phyloP scores from a whole-genome alignment of 1,140 invertebrate species.

The Hyposmocoma kahamanoa region DNA sequence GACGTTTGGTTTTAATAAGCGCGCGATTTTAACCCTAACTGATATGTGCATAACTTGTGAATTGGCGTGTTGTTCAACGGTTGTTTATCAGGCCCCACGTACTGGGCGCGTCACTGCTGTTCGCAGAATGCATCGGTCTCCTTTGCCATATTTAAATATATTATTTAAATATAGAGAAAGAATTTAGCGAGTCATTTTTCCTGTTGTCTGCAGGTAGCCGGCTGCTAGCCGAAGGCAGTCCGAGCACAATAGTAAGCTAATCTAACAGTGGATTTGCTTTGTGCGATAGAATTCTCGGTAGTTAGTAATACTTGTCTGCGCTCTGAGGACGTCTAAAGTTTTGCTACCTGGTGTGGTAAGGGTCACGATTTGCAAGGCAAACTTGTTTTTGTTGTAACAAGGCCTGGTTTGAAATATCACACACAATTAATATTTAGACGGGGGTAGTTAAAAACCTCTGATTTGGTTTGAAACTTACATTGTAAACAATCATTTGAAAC shows the following conservation, averaged over 20 bases:
- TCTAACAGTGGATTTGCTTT: background rate
- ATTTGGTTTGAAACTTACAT: too few species aligned
- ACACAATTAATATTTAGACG: too few species aligned
- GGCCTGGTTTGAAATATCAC: too few species aligned
- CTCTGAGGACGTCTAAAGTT: too few species aligned
- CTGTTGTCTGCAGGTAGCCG: slow-evolving; percentile 9
- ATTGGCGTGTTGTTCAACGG: slow-evolving; percentile 24
- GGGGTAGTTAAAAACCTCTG: too few species aligned
- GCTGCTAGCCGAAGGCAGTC: background rate
- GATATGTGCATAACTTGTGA: slow-evolving; percentile 20
- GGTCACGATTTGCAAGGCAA: too few species aligned
- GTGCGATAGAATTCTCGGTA: background rate
- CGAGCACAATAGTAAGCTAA: background rate
- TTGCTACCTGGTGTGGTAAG: too few species aligned
- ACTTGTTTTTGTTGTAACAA: too few species aligned
- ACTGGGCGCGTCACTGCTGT: slow-evolving; percentile 57
- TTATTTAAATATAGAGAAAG: slow-evolving; percentile 28
- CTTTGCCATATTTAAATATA: slow-evolving; percentile 59
- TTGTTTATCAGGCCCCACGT: slow-evolving; percentile 34
- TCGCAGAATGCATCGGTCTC: slow-evolving; percentile 63
- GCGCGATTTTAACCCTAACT: slow-evolving; percentile 11
- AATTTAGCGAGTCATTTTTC: slow-evolving; percentile 43
- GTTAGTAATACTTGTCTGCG: background rate
- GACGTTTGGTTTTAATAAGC: slow-evolving; percentile 8
- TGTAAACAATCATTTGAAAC: too few species aligned